Base-by-base conservation (phyloP, 2,888 invertebrate genomes). In the Noctua fimbriata region DNA sequence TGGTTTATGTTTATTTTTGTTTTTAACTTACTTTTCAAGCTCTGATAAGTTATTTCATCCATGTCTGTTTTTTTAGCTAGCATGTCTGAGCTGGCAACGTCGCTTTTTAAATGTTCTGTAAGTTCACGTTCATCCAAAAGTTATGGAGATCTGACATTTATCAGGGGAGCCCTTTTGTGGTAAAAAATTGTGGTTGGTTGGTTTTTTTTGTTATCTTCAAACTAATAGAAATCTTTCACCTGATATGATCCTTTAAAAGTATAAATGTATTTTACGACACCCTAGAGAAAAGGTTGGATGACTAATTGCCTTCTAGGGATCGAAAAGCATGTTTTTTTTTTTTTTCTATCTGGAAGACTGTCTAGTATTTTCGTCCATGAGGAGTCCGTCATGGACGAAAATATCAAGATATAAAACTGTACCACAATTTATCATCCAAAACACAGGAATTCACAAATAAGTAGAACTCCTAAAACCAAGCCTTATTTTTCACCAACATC, bases 31-130 rank as follows among this genome's bases (percentile, higher is more conserved):
- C 44, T 58, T 49, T 55, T 55, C 66, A 73, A 73, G 58, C 58
- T 83, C 83, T 60, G 65, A 76, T 76, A 87, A 78, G 76, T 79
- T 74, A 79, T 76, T 87, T 76, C 69, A 83, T 55, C 83, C 60
- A 77, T 76, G 52, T 24, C 65, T 63, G 83, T 72, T 75, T 87
- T 76, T 84, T 85, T 79, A 71, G 69, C 75, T 73, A 72, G 28
- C 36, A 41, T 28, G 60, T 28, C 55, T 66, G 69, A 87, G 65
- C 84, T 74, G 85, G 87, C 85, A 87, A 85, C 87, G 84, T 85
- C 65, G 85, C 84, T 73, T 83, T 86, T 73, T 18, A 58, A 70
- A 18, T 47, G 14, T 66, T 78, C 28, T 66, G 52, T 77, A 44
- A 49, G 52, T 76, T 76, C 32, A 82, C 58, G 58, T 67, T 63